phyloP scores from a whole-genome alignment of 2,888 invertebrate species.

The Eupithecia dodoneata region DNA sequence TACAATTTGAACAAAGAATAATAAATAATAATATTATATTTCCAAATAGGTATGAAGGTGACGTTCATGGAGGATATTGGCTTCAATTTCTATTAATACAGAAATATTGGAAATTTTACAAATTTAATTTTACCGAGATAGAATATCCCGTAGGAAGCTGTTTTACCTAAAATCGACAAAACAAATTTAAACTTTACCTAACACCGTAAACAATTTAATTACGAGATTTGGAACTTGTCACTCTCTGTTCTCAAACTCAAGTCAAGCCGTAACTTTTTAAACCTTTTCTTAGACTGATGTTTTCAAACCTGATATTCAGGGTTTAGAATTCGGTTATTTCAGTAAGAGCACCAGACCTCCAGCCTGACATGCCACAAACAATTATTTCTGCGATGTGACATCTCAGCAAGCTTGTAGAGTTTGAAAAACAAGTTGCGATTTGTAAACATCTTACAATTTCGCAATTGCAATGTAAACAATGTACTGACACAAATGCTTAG shows the following conservation, averaged over 20 bases:
- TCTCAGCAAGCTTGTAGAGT: constrained; percentile 14
- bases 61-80: no score
- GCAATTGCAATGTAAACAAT: constrained; percentile 39
- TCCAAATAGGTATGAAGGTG: not conserved
- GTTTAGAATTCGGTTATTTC: not conserved
- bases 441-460: constrained; percentile 41
- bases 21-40: not conserved
- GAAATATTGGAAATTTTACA: no score
- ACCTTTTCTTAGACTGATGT: not conserved
- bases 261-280: not conserved
- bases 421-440: constrained; percentile 34
- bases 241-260: no score
- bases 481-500: constrained; percentile 33
- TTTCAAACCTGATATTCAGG: not conserved
- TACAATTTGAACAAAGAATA: no score
- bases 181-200: no score
- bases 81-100: no score
- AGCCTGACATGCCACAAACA: not conserved
- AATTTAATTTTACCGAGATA: no score
- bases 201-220: no score
- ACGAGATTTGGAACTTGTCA: no score
- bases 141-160: no score
- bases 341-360: not conserved
- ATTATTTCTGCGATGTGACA: constrained; percentile 11
- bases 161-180: no score